Percentiles rank a stretch among this genome's conserved stretches.
phyloP scores from a whole-genome alignment of 2,888 invertebrate genomes.

The Amiota minor region DNA sequence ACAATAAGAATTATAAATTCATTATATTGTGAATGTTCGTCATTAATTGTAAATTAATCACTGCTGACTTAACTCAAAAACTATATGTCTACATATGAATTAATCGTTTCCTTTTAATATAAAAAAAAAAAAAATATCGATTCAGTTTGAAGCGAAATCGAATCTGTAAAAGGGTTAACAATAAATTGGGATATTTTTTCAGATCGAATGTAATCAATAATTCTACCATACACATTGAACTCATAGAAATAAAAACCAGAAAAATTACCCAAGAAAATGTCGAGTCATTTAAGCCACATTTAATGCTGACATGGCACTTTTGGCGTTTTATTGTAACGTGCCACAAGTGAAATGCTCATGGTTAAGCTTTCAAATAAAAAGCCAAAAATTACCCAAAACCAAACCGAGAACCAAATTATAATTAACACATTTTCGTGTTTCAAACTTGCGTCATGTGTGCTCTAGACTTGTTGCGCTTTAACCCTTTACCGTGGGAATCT shows the following conservation, averaged over 20 bases:
- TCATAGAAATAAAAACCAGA: no score
- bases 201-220: conserved; percentile 20
- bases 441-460: conserved; percentile 56
- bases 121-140: no score
- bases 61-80: conserved; percentile 25
- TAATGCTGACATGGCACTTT: conserved; percentile 45
- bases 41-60: conserved; percentile 47
- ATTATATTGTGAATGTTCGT: conserved; percentile 45
- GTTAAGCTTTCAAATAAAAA: conserved; percentile 2
- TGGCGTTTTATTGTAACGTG: not conserved
- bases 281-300: conserved; percentile 47
- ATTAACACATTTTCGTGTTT: conserved; percentile 61
- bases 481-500: conserved; percentile 58
- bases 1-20: conserved; percentile 64
- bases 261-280: conserved; percentile 25
- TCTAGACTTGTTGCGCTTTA: conserved; percentile 43
- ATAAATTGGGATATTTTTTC: no score
- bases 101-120: no score
- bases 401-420: conserved; percentile 37
- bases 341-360: no score
- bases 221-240: not conserved
- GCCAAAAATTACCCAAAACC: conserved; percentile 27
- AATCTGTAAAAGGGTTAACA: no score
- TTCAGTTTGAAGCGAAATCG: no score
- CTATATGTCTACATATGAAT: no score